A percentile compares a stretch with the other conserved stretches of the same genome.
Conservation (phyloP, 2,113 vertebrate species). For the Siniperca knerii region DNA sequence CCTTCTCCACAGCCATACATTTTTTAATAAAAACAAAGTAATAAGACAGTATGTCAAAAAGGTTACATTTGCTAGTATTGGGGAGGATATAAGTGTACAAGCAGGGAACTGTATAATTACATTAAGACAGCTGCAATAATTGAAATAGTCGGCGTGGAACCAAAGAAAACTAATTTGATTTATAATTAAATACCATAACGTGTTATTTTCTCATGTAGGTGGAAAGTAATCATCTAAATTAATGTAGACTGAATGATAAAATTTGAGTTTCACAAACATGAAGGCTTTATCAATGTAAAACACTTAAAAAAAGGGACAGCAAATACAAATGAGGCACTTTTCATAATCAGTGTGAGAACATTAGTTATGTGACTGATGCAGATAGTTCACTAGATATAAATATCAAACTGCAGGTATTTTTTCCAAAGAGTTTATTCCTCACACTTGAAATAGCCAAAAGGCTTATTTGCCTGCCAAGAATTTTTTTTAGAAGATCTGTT, state of each 20-base stretch:
- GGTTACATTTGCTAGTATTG: neutral
- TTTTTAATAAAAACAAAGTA: conserved; percentile 1
- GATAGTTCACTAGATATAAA: neutral
- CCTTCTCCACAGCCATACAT: neutral
- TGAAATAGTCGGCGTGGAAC: conserved; percentile 24
- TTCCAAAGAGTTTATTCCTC: conserved; percentile 1
- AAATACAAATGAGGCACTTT: neutral
- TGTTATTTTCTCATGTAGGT: conserved; percentile 26
- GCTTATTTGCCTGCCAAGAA: neutral
- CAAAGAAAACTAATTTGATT: conserved; percentile 32
- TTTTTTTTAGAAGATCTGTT: conserved; percentile 20
- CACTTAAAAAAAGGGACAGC: neutral
- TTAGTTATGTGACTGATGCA: neutral
- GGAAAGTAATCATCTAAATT: neutral
- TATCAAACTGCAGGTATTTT: conserved; percentile 19
- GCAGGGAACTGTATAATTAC: conserved; percentile 27
- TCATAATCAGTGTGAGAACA: conserved; percentile 6
- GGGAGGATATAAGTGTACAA: neutral
- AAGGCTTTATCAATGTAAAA: neutral
- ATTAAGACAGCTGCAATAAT: conserved; percentile 14
- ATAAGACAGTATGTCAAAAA: neutral
- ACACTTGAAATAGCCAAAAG: conserved; percentile 29
- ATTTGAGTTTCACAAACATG: conserved; percentile 3
- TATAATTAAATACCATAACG: conserved; percentile 29
- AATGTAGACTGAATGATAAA: neutral